Conservation (phyloP, 1,140 invertebrate species). For the Andricus grossulariae region DNA sequence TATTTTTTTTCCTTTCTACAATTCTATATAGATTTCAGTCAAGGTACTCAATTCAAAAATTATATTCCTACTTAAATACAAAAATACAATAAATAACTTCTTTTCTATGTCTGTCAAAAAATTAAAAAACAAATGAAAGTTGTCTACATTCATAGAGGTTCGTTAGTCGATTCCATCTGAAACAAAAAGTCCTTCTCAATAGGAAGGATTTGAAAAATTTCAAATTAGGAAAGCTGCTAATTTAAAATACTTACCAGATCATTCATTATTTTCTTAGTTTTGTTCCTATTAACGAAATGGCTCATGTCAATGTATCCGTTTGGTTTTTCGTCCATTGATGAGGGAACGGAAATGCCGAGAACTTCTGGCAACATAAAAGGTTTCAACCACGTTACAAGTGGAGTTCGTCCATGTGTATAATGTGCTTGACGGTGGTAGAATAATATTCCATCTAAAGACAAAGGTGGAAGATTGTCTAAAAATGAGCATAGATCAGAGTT, state of each 20-base stretch:
- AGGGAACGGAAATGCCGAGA: constrained; percentile 77
- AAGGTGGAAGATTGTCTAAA: constrained; percentile 57
- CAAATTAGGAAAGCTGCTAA: background rate
- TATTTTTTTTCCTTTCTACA: no score
- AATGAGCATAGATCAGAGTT: constrained; percentile 63
- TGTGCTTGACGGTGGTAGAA: constrained; percentile 75
- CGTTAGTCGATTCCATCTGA: constrained; percentile 1
- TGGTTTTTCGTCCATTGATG: constrained; percentile 67
- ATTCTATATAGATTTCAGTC: no score
- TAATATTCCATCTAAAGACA: constrained; percentile 80
- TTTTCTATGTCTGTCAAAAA: background rate
- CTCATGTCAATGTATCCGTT: constrained; percentile 66
- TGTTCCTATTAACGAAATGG: constrained; percentile 54
- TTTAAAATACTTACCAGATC: constrained; percentile 7
- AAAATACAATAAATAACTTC: constrained; percentile 2
- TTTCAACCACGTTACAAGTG: constrained; percentile 92
- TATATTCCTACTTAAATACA: background rate
- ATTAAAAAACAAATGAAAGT: background rate
- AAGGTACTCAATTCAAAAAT: no score
- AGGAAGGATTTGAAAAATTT: background rate
- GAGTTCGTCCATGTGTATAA: constrained; percentile 87
- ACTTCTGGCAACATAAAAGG: constrained; percentile 91
- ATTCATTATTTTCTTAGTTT: constrained; percentile 29
- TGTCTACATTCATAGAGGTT: background rate
- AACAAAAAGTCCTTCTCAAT: background rate